Evolutionary conservation across 2,888 invertebrate genomes (phyloP), one percentile per base, ranked within the genome.

Genomic region (Erebia epiphron): DNA sequence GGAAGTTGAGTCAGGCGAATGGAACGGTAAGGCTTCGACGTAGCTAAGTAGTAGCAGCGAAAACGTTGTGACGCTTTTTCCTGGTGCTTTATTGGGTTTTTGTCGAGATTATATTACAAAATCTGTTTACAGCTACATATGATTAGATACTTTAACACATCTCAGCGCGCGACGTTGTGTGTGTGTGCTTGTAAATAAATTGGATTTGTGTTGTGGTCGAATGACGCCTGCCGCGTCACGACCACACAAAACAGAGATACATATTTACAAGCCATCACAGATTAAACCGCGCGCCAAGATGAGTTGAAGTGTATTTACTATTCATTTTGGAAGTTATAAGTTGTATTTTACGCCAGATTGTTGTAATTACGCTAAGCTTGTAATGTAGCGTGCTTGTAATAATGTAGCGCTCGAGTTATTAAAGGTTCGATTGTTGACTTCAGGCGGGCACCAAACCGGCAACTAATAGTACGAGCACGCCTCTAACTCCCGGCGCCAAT

Each of bases 401-500:
- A 67, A 67, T 56, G 68, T 68, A 66, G 63, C n/a, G 62, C 71
- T 71, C 65, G 58, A 71, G 65, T 66, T 68, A 68, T 62, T 69
- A 74, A 74, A 68, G 69, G 65, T 67, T 43, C 70, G 64, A 72
- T 77, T 80, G 75, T 81, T 77, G 71, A 77, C 79, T 76, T 71
- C 90, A 89, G 88, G 87, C 90, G 79, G 84, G 82, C 80, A 80
- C 85, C 79, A 91, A 91, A 83, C 80, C 91, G 79, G 80, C 89
- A 78, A 86, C 86, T 87, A 92, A 91, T 88, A 90, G 91, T 83
- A 81, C 91, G 80, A 88, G 89, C 88, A 92, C 92, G 75, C 91
- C 92, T 73, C 77, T 91, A 83, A 87, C 89, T 71, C 87, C 91
- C 76, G 85, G 86, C 80, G 85, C 87, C 72, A 85, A 85, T 84